These are phyloP conservation scores for Chaenogobius annularis DNA, from an alignment of 2,113 vertebrate genomes.

Conservation along the genomic window DNA sequence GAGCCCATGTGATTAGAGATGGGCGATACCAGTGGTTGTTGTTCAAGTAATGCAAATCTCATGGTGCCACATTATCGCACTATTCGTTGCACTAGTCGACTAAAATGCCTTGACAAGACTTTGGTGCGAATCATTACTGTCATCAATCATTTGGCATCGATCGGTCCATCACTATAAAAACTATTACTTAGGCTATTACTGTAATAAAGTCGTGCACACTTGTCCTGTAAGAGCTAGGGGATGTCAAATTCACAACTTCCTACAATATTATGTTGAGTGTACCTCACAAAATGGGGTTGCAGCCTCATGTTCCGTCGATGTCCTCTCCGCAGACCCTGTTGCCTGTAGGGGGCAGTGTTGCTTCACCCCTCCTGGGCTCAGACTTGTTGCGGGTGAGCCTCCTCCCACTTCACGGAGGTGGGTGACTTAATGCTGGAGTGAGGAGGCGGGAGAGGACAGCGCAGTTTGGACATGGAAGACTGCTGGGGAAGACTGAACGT, in stretches of 20 bases:
- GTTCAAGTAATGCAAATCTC: neutral
- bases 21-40: too few species aligned
- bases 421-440: conserved; percentile 38
- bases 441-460: conserved; percentile 44
- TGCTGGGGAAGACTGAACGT: conserved; percentile 38
- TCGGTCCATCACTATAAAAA: too few species aligned
- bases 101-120: too few species aligned
- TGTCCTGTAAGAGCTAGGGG: too few species aligned
- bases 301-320: neutral
- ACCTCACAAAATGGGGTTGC: neutral
- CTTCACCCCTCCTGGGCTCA: conserved; percentile 44
- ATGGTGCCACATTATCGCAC: too few species aligned
- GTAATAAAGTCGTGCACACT: too few species aligned
- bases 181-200: neutral
- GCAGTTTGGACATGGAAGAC: conserved; percentile 54
- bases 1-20: conserved; percentile 26
- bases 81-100: too few species aligned
- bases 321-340: conserved; percentile 5
- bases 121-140: too few species aligned
- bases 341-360: conserved; percentile 78
- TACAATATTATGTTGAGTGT: neutral
- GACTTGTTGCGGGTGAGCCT: conserved; percentile 49
- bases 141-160: too few species aligned
- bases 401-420: conserved; percentile 26
- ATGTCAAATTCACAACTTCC: neutral